A percentile compares a stretch with the other conserved stretches of the same genome.
Conservation (phyloP, 2,797 vertebrate genomes). For the Labroides dimidiatus region DNA sequence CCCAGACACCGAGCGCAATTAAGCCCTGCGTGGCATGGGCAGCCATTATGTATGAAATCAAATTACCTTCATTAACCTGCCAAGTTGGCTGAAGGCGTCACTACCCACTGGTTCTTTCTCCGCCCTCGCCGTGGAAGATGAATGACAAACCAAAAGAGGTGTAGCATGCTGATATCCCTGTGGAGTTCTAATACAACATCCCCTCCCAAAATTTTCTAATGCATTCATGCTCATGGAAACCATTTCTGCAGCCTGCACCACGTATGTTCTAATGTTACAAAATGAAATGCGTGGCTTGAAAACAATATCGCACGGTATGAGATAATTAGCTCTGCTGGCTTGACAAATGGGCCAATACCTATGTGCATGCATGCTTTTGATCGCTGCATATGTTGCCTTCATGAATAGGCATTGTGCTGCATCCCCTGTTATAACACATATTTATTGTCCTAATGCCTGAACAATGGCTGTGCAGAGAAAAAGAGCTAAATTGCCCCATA, state of each 20-base stretch:
- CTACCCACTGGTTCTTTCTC: constrained; percentile 91
- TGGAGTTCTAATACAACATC: constrained; percentile 94
- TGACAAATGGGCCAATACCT: constrained; percentile 99
- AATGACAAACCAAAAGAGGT: constrained; percentile 91
- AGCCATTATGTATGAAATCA: constrained; percentile 94
- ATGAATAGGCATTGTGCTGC: constrained; percentile 87
- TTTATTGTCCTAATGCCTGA: constrained; percentile 82
- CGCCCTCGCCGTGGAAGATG: constrained; percentile 76
- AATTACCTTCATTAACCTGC: constrained; percentile 99
- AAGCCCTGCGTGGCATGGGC: constrained; percentile 83
- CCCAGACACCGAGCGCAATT: constrained; percentile 86
- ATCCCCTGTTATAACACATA: constrained; percentile 87
- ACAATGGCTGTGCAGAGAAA: constrained; percentile 48
- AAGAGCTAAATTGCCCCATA: constrained; percentile 55
- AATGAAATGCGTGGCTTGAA: constrained; percentile 93
- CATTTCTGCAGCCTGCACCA: constrained; percentile 92
- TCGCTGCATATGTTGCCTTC: constrained; percentile 90
- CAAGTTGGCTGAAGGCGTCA: constrained; percentile 96
- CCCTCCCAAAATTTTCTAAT: constrained; percentile 98
- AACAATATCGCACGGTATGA: constrained; percentile 92
- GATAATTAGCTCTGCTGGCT: constrained; percentile 97
- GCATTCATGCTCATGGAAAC: constrained; percentile 98
- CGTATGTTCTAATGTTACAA: constrained; percentile 96
- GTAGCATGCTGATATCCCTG: constrained; percentile 89
- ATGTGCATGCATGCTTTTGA: constrained; percentile 98